These are phyloP conservation scores for Epinephelus cyanopodus DNA, from an alignment of 2,113 vertebrate species.

Conservation along the genomic window DNA sequence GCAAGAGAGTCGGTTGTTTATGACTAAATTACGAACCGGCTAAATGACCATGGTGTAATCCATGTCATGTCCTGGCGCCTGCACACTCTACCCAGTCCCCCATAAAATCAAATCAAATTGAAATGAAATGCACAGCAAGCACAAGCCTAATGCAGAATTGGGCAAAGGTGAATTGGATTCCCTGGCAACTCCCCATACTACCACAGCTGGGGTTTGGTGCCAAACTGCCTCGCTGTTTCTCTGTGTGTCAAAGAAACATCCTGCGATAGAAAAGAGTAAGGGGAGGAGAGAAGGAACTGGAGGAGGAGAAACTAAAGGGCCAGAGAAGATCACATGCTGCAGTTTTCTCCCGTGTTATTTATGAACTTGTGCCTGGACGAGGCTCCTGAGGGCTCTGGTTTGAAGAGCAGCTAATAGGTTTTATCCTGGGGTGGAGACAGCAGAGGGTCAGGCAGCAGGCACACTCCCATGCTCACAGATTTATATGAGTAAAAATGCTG, in stretches of 20 bases:
- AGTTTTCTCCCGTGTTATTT: slow-evolving; percentile 46
- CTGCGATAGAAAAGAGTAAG: slow-evolving; percentile 31
- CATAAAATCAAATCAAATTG: not conserved
- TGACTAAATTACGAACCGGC: too few species aligned
- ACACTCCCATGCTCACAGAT: slow-evolving; percentile 11
- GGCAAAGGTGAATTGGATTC: slow-evolving; percentile 40
- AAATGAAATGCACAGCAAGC: not conserved
- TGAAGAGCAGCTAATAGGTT: slow-evolving; percentile 45
- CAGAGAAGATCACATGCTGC: slow-evolving; percentile 32
- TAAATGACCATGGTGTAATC: too few species aligned
- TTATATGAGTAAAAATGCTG: not conserved
- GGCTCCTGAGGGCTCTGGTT: slow-evolving; percentile 29
- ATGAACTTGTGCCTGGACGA: slow-evolving; percentile 14
- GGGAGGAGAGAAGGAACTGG: slow-evolving; percentile 16
- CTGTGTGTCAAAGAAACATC: slow-evolving; percentile 48
- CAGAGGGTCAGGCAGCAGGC: slow-evolving; percentile 6
- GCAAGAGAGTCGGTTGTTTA: too few species aligned
- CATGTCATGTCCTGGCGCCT: too few species aligned
- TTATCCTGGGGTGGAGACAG: slow-evolving; percentile 28
- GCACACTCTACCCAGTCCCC: too few species aligned
- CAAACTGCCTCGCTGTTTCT: slow-evolving; percentile 18
- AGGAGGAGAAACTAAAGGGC: slow-evolving; percentile 26
- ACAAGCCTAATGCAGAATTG: slow-evolving; percentile 6
- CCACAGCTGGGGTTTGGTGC: slow-evolving; percentile 33
- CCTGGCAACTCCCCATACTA: slow-evolving; percentile 47